A percentile compares a stretch with the other conserved stretches of the same genome.
phyloP scores from a whole-genome alignment of 2,888 invertebrate species.

The Slavum lentiscoides region DNA sequence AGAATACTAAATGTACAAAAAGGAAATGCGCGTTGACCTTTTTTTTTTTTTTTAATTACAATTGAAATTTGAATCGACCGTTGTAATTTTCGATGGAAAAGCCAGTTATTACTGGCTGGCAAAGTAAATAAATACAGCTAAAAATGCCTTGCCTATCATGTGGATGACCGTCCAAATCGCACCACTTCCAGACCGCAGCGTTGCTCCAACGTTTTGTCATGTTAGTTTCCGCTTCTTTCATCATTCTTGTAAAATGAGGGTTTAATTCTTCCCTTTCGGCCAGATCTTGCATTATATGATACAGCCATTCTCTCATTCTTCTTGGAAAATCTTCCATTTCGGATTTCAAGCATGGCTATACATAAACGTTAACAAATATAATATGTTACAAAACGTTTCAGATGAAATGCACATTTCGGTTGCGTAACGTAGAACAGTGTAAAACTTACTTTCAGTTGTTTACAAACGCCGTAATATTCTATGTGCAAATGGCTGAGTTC shows the following conservation, averaged over 20 bases:
- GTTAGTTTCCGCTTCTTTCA: conserved; percentile 85
- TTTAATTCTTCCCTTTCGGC: conserved; percentile 84
- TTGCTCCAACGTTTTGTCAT: conserved; percentile 83
- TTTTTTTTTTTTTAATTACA: no score
- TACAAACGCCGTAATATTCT: conserved; percentile 89
- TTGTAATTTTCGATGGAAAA: no score
- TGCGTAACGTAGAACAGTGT: not conserved
- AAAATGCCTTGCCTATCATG: conserved; percentile 71
- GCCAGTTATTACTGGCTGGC: no score
- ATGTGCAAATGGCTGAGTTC: conserved; percentile 86
- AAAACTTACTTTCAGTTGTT: conserved; percentile 72
- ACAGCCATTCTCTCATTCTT: conserved; percentile 97
- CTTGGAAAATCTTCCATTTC: conserved; percentile 94
- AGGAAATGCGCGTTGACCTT: no score
- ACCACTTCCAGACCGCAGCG: conserved; percentile 98
- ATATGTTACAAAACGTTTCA: not conserved
- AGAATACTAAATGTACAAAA: not conserved
- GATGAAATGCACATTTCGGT: not conserved
- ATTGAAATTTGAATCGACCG: no score
- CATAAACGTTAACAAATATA: not conserved
- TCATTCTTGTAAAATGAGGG: conserved; percentile 81
- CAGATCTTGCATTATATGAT: conserved; percentile 94
- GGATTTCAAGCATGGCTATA: conserved; percentile 75
- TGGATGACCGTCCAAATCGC: conserved; percentile 91
- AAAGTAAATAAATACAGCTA: no score